Base-by-base conservation (phyloP, 1,140 invertebrate species). In the Sinonovacula constricta region DNA sequence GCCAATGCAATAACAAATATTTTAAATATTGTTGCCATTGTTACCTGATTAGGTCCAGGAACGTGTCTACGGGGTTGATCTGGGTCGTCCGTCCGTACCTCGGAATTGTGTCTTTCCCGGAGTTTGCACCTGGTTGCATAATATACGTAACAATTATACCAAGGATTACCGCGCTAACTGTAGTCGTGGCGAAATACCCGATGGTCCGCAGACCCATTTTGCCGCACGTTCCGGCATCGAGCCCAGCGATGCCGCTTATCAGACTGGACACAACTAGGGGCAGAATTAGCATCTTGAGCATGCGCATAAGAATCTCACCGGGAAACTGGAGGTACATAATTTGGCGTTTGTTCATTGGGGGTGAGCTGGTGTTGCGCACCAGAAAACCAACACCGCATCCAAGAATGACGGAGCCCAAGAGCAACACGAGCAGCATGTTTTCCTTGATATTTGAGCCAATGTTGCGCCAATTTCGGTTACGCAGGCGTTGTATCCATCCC, bases 141-240 rank as follows among this genome's bases (percentile, higher is more conserved):
- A 84, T 85, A 22, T 87, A 84, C 12, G 83, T 84, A 78, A 91
- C 83, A 18, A 90, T 85, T 30, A 90, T 89, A 18, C 88, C 89
- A 12, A 89, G 74, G 34, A 88, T 81, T 12, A 90, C 89, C 2
- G 86, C 85, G 45, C 88, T 51, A 22, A 98, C 90, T 0, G 97
- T 99, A 12, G 97, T 99, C 10, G 94, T 94, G 86, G 96, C 94
- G 90, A 99, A 99, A 91, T 98, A 99, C 26, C 94, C 93, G 69
- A 98, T 95, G 12, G 97, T 95, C 65, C 96, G 66, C 0, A 89
- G 80, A 18, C 90, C 90, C 84, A 91, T 90, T 79, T 83, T 85
- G 3, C 90, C 90, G 65, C 87, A 89, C 10, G 90, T 87, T 68
- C 87, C 88, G n/a, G 87, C 87, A 70, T 91, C 90, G 26, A 90